phyloP scores from a whole-genome alignment of 2,797 vertebrate genomes.

The Alosa sapidissima region DNA sequence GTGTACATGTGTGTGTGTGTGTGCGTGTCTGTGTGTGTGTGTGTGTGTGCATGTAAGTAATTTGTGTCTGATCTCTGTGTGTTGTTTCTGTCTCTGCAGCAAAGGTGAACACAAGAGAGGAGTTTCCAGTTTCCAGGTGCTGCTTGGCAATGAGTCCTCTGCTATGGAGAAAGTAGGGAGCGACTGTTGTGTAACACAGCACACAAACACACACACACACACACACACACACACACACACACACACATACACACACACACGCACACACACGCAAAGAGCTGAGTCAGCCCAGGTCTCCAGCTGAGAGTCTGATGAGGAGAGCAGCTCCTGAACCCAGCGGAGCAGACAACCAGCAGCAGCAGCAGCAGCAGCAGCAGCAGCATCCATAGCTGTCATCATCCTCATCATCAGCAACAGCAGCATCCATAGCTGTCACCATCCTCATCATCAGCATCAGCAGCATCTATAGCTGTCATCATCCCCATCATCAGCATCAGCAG shows the following conservation, averaged over 20 bases:
- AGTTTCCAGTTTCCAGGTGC: neutral
- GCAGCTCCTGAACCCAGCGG: neutral
- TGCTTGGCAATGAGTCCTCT: no score
- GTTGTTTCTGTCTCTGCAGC: neutral
- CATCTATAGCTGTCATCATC: conserved; percentile 77
- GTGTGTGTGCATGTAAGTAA: no score
- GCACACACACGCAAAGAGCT: conserved; percentile 56
- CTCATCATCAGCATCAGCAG: conserved; percentile 53
- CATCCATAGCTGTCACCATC: conserved; percentile 76
- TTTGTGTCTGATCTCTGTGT: no score
- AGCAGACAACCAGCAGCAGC: neutral
- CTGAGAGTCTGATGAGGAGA: conserved; percentile 76
- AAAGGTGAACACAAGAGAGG: neutral
- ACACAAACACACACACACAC: no score
- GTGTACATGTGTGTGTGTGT: no score
- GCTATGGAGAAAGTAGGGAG: no score
- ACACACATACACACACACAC: neutral
- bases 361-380: neutral
- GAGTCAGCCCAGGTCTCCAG: conserved; percentile 72
- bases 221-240: neutral
- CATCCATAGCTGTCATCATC: no score
- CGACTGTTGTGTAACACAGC: no score
- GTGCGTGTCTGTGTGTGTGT: no score
- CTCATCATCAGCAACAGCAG: neutral
- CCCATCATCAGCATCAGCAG: conserved; percentile 38